Base-by-base conservation (phyloP, 37 sponge, comb jelly and placozoan genomes). In the Spongilla lacustris region DNA sequence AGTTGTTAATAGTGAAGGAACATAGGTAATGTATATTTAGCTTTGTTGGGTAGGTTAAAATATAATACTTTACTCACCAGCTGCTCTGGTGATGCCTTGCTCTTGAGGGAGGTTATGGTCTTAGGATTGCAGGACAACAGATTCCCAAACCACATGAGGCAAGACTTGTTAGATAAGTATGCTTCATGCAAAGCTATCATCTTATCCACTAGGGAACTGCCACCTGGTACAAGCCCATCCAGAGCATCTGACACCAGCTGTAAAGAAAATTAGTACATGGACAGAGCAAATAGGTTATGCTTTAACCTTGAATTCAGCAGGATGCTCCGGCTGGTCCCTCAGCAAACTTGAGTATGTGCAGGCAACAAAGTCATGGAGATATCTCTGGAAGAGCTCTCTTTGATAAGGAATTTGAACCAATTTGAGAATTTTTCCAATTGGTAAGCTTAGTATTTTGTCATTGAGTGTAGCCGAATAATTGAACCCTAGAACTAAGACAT, bases 171-270 rank as follows among this genome's bases (percentile, higher is more conserved):
- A 8, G 24, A 8, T 8, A 58, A 9, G 68, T 91, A 75, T 14
- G 81, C 92, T 46, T 79, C 23, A 68, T 91, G 92, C 22, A 91
- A 36, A 58, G 92, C 87, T 41, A 73, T 84, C 26, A 91, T 68
- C 22, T 36, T 36, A 0, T 49, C 0, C 28, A 80, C 71, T 29
- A 91, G 77, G 29, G 76, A 67, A 24, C 30, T 50, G 21, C 69
- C 36, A 8, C 78, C 58, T 29, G 28, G 77, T 0, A 78, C 26
- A 23, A 85, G 22, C 22, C 69, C 71, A 81, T 81, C 37, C 31
- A 87, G 70, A 3, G 88, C 81, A 37, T 33, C 36, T 24, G 27
- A 28, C 1, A 87, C 27, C 17, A 87, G 70, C 88, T 88, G 66
- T 36, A 70, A n/a, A 24, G 13, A 46, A 69, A 79, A 46, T 46